Conservation (phyloP, 2,797 vertebrate species). For the Oreochromis mossambicus region DNA sequence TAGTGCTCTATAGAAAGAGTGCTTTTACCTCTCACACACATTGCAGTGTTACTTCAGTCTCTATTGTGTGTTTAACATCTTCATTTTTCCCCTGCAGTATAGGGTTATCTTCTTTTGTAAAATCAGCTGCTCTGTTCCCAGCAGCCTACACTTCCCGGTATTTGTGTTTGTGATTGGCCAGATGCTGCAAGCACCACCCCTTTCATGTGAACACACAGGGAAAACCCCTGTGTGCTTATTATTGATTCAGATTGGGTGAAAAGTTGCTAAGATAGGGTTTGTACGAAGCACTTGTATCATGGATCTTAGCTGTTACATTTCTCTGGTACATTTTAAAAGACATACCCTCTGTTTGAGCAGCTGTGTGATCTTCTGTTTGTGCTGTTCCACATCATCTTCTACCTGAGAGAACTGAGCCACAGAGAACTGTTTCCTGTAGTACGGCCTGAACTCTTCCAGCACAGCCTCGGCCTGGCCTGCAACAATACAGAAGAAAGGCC, state of each 20-base stretch:
- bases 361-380: slow-evolving; percentile 69
- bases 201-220: not conserved
- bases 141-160: not conserved
- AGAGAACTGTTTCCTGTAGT: slow-evolving; percentile 83
- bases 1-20: not conserved
- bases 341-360: slow-evolving; percentile 84
- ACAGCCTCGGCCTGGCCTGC: slow-evolving; percentile 79
- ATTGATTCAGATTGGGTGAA: accelerated
- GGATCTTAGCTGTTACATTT: not conserved
- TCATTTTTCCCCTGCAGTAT: not conserved
- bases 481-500: not conserved
- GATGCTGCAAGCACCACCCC: not conserved
- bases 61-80: not conserved
- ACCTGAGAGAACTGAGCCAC: slow-evolving; percentile 81
- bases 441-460: slow-evolving; percentile 81
- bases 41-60: not conserved
- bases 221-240: not conserved
- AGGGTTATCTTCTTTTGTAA: not conserved
- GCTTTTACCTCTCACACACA: not conserved
- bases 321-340: not conserved
- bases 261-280: not conserved
- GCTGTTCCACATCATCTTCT: slow-evolving; percentile 83
- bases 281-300: not conserved
- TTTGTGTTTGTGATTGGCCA: not conserved
- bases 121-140: not conserved